Evolutionary conservation across 2,113 vertebrate species (phyloP).

Genomic region (Regulus satrapa): DNA sequence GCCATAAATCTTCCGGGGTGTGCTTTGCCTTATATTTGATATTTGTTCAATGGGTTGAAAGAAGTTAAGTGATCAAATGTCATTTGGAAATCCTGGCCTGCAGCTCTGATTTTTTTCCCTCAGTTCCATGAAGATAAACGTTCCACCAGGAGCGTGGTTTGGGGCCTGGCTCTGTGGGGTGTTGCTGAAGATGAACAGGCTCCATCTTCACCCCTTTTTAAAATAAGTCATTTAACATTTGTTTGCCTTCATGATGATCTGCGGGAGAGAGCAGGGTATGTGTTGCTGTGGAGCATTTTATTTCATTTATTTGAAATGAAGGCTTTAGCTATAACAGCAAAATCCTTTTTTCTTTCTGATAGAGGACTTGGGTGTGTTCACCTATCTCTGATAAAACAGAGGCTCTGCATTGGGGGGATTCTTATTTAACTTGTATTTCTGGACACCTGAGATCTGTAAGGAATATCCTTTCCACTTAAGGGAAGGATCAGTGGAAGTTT

Average conservation of each 20-base stretch:
- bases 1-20: slow-evolving; percentile 20
- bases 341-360: not conserved
- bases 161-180: not conserved
- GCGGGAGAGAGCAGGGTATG: not conserved
- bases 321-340: not conserved
- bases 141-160: not conserved
- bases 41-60: slow-evolving; percentile 41
- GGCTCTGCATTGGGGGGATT: not conserved
- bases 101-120: not conserved
- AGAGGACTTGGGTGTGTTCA: not conserved
- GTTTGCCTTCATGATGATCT: not conserved
- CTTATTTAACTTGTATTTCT: not conserved
- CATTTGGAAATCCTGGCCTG: slow-evolving; percentile 18
- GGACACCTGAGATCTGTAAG: not conserved
- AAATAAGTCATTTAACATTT: not conserved
- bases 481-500: not conserved
- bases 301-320: slow-evolving; percentile 9
- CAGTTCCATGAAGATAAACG: not conserved
- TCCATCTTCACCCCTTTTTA: not conserved
- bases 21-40: slow-evolving; percentile 28
- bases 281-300: not conserved
- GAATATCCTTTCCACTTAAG: not conserved
- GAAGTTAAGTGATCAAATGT: slow-evolving; percentile 52
- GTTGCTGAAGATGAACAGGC: not conserved
- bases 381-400: not conserved